phyloP scores from a whole-genome alignment of 1,140 invertebrate genomes.

The Atta cephalotes region DNA sequence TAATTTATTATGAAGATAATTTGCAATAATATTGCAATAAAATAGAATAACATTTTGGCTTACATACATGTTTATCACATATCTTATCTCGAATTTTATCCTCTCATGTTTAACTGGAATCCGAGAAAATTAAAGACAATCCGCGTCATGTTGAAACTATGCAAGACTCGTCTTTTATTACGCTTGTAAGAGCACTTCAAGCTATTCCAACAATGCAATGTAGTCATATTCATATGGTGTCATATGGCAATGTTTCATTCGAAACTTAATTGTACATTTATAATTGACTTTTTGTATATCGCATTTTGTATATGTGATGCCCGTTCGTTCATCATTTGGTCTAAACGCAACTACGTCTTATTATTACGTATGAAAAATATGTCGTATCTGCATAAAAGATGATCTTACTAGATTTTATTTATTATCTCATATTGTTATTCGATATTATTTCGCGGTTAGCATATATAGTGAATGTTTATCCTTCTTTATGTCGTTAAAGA shows the following conservation, averaged over 20 bases:
- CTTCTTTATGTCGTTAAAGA: background rate
- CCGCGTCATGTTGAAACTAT: background rate
- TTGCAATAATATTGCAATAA: background rate
- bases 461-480: background rate
- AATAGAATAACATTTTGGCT: background rate
- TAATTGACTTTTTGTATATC: background rate
- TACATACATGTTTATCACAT: background rate
- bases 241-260: background rate
- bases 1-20: background rate
- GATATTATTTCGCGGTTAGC: background rate
- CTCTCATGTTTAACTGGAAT: background rate
- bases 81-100: background rate
- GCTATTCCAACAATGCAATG: constrained; percentile 21
- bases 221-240: constrained; percentile 9
- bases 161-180: constrained; percentile 28
- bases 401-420: background rate
- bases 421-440: background rate
- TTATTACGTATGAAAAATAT: background rate
- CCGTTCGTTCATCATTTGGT: background rate
- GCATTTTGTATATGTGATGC: background rate
- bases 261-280: constrained; percentile 16
- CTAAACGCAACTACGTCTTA: background rate
- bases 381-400: background rate
- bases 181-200: background rate
- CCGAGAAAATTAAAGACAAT: background rate